Percentiles rank a stretch among this genome's conserved stretches.
Evolutionary conservation across 2,888 invertebrate genomes (phyloP).

Genomic region (Caenorhabditis doughertyi): DNA sequence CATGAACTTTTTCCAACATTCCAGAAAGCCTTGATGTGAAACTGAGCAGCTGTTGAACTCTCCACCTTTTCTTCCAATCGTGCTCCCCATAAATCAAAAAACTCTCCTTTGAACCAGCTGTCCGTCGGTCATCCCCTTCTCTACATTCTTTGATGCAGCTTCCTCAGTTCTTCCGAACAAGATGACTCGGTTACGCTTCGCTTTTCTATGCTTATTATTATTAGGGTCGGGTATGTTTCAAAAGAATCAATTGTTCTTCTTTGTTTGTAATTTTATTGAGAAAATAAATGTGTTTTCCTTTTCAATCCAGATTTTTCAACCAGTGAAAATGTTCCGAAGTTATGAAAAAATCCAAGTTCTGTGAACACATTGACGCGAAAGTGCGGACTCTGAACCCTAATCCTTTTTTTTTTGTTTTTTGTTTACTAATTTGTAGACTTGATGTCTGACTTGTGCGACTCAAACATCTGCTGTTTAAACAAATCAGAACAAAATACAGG

Average conservation of each 20-base stretch:
- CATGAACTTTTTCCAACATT: conserved; percentile 22
- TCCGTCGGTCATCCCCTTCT: conserved; percentile 31
- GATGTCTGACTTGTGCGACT: conserved; percentile 30
- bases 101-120: conserved; percentile 36
- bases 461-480: conserved; percentile 18
- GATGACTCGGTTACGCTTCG: neutral
- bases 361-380: conserved; percentile 44
- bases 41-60: conserved; percentile 12
- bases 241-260: neutral
- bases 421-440: conserved; percentile 12
- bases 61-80: neutral
- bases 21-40: conserved; percentile 35
- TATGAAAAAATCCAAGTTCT: too few species aligned
- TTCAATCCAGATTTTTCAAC: neutral
- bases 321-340: neutral
- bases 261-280: conserved; percentile 3
- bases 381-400: conserved; percentile 29
- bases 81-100: conserved; percentile 49
- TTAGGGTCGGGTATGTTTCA: conserved; percentile 33
- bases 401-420: conserved; percentile 9
- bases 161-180: conserved; percentile 17
- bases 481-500: conserved; percentile 3
- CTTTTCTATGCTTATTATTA: conserved; percentile 6
- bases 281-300: neutral
- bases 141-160: conserved; percentile 47